Conservation (phyloP, 2,888 invertebrate genomes). For the Melieria crassipennis region DNA sequence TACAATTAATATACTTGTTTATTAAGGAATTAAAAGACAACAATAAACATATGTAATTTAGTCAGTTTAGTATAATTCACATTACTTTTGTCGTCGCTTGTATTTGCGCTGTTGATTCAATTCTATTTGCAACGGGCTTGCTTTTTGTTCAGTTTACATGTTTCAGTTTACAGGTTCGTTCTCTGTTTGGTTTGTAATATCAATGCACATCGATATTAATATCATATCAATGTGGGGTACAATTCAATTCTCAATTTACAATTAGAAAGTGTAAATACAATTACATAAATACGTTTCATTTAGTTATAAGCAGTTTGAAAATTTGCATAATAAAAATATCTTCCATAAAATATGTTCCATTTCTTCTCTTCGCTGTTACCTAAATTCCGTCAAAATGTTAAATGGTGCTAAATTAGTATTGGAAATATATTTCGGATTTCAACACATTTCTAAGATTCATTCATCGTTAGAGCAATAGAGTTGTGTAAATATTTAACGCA, state of each 20-base stretch:
- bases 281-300: conserved; percentile 1
- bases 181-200: no score
- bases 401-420: conserved; percentile 15
- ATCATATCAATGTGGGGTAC: conserved; percentile 2
- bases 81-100: conserved; percentile 26
- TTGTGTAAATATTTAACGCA: no score
- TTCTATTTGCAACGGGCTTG: no score
- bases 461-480: no score
- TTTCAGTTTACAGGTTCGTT: no score
- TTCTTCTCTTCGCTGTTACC: conserved; percentile 11
- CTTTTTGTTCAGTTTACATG: no score
- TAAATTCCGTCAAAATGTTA: conserved; percentile 13
- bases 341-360: conserved; percentile 21
- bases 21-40: conserved; percentile 48
- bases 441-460: conserved; percentile 14
- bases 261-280: conserved; percentile 29
- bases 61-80: conserved; percentile 20
- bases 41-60: conserved; percentile 45
- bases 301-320: conserved; percentile 22
- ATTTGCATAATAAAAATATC: conserved; percentile 29
- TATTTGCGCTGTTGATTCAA: no score
- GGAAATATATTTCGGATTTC: conserved; percentile 11
- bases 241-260: conserved; percentile 17
- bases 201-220: no score
- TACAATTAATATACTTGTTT: conserved; percentile 23